phyloP scores from a whole-genome alignment of 53 echinoderm and acorn worm genomes.

The Patiria pectinifera region DNA sequence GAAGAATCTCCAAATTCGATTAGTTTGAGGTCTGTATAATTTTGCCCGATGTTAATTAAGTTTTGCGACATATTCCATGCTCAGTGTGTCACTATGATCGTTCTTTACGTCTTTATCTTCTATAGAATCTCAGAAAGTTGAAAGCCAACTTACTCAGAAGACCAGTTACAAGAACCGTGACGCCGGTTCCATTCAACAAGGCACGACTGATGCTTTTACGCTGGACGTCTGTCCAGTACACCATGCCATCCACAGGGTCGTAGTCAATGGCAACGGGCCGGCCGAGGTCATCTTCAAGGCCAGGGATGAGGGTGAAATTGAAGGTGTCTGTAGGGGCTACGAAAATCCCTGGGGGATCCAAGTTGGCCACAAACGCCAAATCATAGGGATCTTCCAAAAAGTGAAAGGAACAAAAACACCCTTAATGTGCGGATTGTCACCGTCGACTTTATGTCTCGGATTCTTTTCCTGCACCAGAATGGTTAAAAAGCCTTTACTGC shows the following conservation, averaged over 20 bases:
- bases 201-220: conserved; percentile 38
- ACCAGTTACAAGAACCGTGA: conserved; percentile 5
- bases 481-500: too few species aligned
- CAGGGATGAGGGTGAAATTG: neutral
- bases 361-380: conserved; percentile 54
- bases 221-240: neutral
- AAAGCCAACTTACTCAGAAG: conserved; percentile 45
- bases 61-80: neutral
- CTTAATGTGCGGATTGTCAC: too few species aligned
- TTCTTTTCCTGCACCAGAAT: too few species aligned
- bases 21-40: too few species aligned
- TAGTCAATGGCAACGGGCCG: conserved; percentile 65
- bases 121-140: neutral
- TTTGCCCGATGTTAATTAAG: too few species aligned
- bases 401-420: neutral
- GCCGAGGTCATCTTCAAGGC: neutral
- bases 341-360: conserved; percentile 8
- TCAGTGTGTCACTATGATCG: neutral
- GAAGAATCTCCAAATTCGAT: too few species aligned
- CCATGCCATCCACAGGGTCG: too few species aligned
- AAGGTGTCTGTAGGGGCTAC: conserved; percentile 17
- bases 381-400: neutral
- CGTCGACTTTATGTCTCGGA: too few species aligned
- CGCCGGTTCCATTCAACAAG: conserved; percentile 44
- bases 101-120: too few species aligned